phyloP scores from a whole-genome alignment of 1,140 invertebrate genomes.

The Calliphora vicina region DNA sequence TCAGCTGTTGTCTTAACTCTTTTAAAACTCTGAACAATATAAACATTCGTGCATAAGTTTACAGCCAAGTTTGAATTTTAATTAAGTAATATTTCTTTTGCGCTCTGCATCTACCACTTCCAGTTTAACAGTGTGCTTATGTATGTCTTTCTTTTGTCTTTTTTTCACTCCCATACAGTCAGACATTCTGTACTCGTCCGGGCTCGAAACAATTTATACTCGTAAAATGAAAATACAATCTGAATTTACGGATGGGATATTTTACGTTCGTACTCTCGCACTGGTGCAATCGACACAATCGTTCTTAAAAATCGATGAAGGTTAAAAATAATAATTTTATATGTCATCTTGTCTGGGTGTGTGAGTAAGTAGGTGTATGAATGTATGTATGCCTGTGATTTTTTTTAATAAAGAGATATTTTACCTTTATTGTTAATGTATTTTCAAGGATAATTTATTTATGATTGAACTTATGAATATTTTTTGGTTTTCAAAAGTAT shows the following conservation, averaged over 20 bases:
- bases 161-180: too few relatives aligned
- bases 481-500: too few relatives aligned
- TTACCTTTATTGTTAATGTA: neutral
- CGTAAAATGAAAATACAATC: neutral
- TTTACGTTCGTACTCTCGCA: too few relatives aligned
- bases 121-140: too few relatives aligned
- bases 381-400: neutral
- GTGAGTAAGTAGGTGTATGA: neutral
- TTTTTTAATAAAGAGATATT: neutral
- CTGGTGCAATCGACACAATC: too few relatives aligned
- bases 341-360: neutral
- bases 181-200: too few relatives aligned
- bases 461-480: too few relatives aligned
- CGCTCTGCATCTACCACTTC: neutral
- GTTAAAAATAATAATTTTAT: neutral
- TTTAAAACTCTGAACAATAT: too few relatives aligned
- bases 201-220: neutral
- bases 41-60: neutral
- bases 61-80: neutral
- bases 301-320: neutral
- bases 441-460: neutral
- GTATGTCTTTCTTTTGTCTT: too few relatives aligned
- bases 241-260: neutral
- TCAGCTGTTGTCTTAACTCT: too few relatives aligned
- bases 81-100: neutral